Percentiles rank a stretch among this genome's conserved stretches.
phyloP scores from a whole-genome alignment of 1,140 invertebrate species.

The Hyphantria cunea region DNA sequence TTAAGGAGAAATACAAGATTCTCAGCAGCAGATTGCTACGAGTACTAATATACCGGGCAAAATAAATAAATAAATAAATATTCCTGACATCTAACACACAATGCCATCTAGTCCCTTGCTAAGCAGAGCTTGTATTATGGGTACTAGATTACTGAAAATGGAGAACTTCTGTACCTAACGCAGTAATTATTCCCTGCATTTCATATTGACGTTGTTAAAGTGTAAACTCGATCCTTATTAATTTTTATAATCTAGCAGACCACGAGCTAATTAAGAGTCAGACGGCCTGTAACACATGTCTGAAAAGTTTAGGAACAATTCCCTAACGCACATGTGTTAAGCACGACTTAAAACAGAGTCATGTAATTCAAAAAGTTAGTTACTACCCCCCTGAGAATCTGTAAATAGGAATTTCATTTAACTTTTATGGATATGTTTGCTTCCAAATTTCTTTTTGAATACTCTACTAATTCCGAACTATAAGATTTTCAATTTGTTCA shows the following conservation, averaged over 20 bases:
- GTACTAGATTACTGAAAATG: too few relatives aligned
- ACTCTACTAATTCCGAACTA: too few relatives aligned
- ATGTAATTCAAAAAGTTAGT: slow-evolving; percentile 57
- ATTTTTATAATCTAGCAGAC: slow-evolving; percentile 58
- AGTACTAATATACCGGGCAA: too few relatives aligned
- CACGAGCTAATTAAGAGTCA: slow-evolving; percentile 53
- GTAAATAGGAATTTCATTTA: slow-evolving; percentile 26
- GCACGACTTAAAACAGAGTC: slow-evolving; percentile 52
- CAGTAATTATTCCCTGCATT: slow-evolving; percentile 11
- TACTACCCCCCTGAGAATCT: slow-evolving; percentile 32
- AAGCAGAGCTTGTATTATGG: too few relatives aligned
- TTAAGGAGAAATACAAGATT: too few relatives aligned
- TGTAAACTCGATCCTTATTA: slow-evolving; percentile 45
- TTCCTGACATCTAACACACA: too few relatives aligned
- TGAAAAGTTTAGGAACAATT: slow-evolving; percentile 60
- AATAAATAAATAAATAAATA: too few relatives aligned
- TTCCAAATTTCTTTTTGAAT: too few relatives aligned
- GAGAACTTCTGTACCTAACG: too few relatives aligned
- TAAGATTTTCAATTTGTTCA: too few relatives aligned
- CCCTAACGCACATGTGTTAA: slow-evolving; percentile 50
- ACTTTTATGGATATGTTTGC: slow-evolving; percentile 10
- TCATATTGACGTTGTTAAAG: slow-evolving; percentile 7
- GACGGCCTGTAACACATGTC: slow-evolving; percentile 44
- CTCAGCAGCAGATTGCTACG: too few relatives aligned
- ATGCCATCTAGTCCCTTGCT: too few relatives aligned